Percentiles rank a stretch among this genome's conserved stretches.
phyloP scores from a whole-genome alignment of 2,113 vertebrate species.

The Zosterops japonicus region DNA sequence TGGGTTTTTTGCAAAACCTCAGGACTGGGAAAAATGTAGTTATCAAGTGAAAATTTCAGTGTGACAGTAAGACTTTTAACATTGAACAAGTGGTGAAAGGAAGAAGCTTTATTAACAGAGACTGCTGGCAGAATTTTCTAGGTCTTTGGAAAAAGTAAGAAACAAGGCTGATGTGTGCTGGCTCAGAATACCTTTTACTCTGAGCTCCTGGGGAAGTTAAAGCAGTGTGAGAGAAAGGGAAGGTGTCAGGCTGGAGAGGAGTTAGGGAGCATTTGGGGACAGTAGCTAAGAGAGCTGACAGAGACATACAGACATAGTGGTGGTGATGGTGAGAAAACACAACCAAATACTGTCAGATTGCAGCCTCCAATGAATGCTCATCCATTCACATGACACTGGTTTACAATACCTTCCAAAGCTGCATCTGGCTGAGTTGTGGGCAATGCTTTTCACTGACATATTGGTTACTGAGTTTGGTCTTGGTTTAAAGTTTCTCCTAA shows the following conservation, averaged over 20 bases:
- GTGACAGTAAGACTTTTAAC: neutral
- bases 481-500: neutral
- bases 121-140: neutral
- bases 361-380: neutral
- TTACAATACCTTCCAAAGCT: neutral
- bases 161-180: neutral
- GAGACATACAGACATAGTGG: neutral
- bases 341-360: neutral
- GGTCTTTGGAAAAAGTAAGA: neutral
- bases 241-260: neutral
- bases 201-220: neutral
- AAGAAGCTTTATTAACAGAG: neutral
- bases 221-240: neutral
- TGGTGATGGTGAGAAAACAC: neutral
- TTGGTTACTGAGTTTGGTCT: neutral
- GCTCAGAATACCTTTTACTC: neutral
- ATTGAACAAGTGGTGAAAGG: neutral
- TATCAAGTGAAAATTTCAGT: neutral
- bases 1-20: neutral
- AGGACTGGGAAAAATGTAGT: neutral
- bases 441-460: neutral
- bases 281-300: neutral
- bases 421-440: neutral
- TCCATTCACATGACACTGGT: neutral
- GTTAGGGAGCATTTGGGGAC: neutral